These are phyloP conservation scores for Centrocercus urophasianus DNA, from an alignment of 2,113 vertebrate species.

Conservation along the genomic window DNA sequence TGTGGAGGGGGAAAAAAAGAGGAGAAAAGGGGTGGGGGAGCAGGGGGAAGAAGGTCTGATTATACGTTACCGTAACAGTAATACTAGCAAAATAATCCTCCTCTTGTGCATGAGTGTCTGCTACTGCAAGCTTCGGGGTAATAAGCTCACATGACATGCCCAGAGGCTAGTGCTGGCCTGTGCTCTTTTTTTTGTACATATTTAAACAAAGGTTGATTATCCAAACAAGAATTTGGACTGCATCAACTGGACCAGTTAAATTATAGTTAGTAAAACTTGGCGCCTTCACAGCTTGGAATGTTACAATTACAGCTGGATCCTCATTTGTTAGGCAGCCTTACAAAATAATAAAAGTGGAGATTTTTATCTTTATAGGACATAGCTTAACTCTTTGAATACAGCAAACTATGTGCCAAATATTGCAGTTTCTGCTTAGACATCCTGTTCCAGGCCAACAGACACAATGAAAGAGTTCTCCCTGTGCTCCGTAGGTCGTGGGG, in stretches of 20 bases:
- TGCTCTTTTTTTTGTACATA: conserved; percentile 69
- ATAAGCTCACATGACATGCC: conserved; percentile 89
- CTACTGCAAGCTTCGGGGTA: conserved; percentile 81
- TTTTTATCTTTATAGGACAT: conserved; percentile 78
- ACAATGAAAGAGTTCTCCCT: background rate
- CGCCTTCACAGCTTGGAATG: conserved; percentile 81
- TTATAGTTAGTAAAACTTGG: conserved; percentile 86
- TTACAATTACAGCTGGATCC: conserved; percentile 80
- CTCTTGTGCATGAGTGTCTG: conserved; percentile 82
- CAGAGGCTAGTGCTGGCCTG: conserved; percentile 82
- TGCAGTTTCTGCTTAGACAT: background rate
- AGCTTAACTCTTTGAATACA: conserved; percentile 79
- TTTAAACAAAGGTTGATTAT: conserved; percentile 91
- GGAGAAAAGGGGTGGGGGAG: conserved; percentile 19
- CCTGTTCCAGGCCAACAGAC: background rate
- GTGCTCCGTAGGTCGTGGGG: rapidly evolving
- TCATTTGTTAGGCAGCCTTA: conserved; percentile 72
- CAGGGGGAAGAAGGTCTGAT: conserved; percentile 74
- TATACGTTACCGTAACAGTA: conserved; percentile 83
- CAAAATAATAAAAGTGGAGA: conserved; percentile 79
- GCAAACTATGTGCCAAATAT: conserved; percentile 40
- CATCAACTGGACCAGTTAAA: conserved; percentile 77
- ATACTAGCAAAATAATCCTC: conserved; percentile 84
- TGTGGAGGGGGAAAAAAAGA: background rate
- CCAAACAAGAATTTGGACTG: conserved; percentile 86